Base-by-base conservation (phyloP, 2,797 vertebrate genomes). In the Xiphophorus birchmanni region DNA sequence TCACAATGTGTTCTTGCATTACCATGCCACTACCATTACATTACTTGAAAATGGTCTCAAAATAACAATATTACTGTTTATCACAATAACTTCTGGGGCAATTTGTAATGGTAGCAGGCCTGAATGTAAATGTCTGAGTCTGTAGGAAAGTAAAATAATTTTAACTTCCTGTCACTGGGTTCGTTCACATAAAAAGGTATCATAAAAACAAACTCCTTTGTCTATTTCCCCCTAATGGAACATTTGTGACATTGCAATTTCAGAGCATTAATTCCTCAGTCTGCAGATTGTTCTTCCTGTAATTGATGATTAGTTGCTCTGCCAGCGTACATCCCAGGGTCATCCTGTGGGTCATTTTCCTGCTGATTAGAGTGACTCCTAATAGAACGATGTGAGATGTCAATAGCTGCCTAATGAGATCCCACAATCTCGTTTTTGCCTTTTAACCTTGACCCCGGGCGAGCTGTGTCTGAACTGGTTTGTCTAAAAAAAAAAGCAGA, bases 331-430 rank as follows among this genome's bases (percentile, higher is more conserved):
- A 86, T 3, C 67, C 52, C 44, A 54, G 82, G 80, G 83, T 85
- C 83, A 17, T 63, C 60, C 50, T 74, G 74, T 0, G 3, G 86
- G 67, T 85, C 63, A 8, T 77, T 82, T 69, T 79, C 60, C 78
- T 86, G 73, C 86, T 86, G 87, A 91, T 92, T 89, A 77, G 35
- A 88, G 78, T 82, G 85, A 84, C 45, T 87, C 60, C 29, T 90
- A 77, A 91, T 77, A 81, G 77, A 91, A 90, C 82, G 73, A 91
- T 84, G 77, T 77, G 58, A 74, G 80, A 88, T 79, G 79, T 89
- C 87, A 86, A 82, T 84, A 80, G 67, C 84, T 29, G 1, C 75
- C 65, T 90, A 89, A 92, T 90, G 88, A 92, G 77, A 79, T 85
- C 78, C 83, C 45, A 77, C 82, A 84, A 83, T 87, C 81, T 83